Conservation (phyloP, 2,888 invertebrate species). For the Encarsia formosa region DNA sequence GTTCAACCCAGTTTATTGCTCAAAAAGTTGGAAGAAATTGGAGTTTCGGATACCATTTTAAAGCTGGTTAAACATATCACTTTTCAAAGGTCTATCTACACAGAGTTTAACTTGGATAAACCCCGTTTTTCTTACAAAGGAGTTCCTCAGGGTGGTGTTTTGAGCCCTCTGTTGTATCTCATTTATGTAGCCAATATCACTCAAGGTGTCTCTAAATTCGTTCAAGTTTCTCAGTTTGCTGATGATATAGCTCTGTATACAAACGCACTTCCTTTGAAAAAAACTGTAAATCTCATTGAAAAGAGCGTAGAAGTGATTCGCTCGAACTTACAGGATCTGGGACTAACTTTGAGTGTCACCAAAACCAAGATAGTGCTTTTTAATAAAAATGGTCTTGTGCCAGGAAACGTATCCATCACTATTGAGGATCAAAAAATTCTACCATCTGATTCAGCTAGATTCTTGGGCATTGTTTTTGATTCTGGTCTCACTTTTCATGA, state of each 20-base stretch:
- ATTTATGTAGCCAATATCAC: neutral
- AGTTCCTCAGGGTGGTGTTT: constrained; percentile 1
- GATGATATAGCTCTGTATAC: constrained; percentile 16
- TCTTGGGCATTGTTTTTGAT: constrained; percentile 2
- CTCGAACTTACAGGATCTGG: neutral
- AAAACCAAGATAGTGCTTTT: constrained; percentile 5
- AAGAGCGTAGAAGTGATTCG: neutral
- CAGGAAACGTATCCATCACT: neutral
- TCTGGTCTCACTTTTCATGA: no score
- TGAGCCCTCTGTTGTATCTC: neutral
- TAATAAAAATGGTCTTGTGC: neutral
- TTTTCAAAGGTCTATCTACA: neutral
- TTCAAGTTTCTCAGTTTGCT: constrained; percentile 5
- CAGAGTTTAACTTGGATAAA: neutral
- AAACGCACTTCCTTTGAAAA: no score
- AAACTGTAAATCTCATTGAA: neutral
- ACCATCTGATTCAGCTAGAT: neutral
- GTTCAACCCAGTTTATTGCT: neutral
- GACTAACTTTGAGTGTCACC: neutral
- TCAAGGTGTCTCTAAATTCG: neutral
- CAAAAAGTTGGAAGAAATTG: neutral
- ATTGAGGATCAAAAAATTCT: neutral
- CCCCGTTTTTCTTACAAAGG: neutral
- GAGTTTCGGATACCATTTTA: neutral
- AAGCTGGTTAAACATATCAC: neutral